These are phyloP conservation scores for Homalodisca vitripennis DNA, from an alignment of 1,140 invertebrate species.

Conservation along the genomic window DNA sequence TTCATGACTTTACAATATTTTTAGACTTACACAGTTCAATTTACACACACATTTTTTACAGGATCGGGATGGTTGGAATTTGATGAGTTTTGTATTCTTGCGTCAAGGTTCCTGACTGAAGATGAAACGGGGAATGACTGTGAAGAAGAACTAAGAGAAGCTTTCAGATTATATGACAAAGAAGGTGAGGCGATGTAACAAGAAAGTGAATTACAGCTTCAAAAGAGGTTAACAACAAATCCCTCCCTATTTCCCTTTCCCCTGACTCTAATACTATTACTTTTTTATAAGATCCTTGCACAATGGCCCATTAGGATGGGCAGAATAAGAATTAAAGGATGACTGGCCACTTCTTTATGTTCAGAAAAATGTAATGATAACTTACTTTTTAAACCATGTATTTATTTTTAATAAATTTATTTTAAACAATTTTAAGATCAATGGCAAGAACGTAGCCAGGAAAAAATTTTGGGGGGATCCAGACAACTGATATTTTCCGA, in stretches of 20 bases:
- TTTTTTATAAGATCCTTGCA: background rate
- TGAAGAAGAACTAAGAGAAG: constrained; percentile 82
- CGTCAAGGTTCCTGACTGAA: constrained; percentile 73
- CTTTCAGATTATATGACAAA: constrained; percentile 87
- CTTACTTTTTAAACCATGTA: no score
- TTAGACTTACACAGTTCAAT: background rate
- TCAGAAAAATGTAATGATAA: background rate
- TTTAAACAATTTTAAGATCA: no score
- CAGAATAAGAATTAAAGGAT: background rate
- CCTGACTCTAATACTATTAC: background rate
- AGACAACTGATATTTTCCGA: no score
- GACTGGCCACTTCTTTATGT: background rate
- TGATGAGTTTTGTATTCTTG: constrained; percentile 84
- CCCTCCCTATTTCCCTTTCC: background rate
- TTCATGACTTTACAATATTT: no score
- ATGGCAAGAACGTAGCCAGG: no score
- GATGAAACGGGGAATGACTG: constrained; percentile 81
- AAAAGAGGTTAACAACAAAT: background rate
- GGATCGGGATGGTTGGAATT: constrained; percentile 90
- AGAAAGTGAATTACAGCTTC: background rate
- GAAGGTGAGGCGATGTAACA: constrained; percentile 55
- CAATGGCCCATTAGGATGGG: background rate
- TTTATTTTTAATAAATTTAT: no score
- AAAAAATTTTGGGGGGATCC: no score
- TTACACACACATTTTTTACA: constrained; percentile 44